Evolutionary conservation across 2,113 vertebrate species (phyloP), one percentile per base, ranked within the genome.

Genomic region (Microcebus jonahi): DNA sequence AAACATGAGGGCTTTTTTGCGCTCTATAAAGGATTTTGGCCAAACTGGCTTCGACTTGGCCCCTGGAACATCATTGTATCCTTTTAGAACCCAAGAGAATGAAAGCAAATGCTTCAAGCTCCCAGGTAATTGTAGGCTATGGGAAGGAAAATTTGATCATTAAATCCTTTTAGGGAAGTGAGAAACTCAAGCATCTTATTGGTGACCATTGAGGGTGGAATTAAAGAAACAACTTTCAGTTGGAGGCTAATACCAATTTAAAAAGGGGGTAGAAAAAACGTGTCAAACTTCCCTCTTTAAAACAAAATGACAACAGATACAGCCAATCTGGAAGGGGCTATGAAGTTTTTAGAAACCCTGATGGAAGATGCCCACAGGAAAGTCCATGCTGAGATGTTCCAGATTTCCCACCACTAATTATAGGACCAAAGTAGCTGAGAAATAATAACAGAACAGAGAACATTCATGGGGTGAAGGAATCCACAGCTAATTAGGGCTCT

Each of bases 31-130:
- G 99, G 99, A 36, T 99, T 99, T 98, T 99, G 99, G 99, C 99
- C 99, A 29, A 99, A 99, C 98, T 99, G 99, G 99, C 99, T 99
- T 91, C 99, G 99, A 79, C 99, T 99, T 3, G 99, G 99, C 7
- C 99, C 99, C 17, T 99, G 99, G 99, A 99, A 99, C 98, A 99
- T 99, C 98, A 99, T 99, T 1, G 99, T 99, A 99, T 99, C 99
- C 99, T 99, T 99, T 90, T 90, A 57, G 27, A 93, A 96, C 31
- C 42, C 88, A 71, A 96, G 42, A 96, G 36, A 95, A 67, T 84
- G 75, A 80, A 96, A 94, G 77, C 61, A 88, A 61, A 42, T 92
- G 17, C 45, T 97, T 86, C 31, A 96, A 86, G 63, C 15, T 94
- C 17, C 57, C 85, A 95, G 96, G 86, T 97, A 88, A 88, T 92